phyloP scores from a whole-genome alignment of 2,797 vertebrate genomes.

The Gastrophryne carolinensis region DNA sequence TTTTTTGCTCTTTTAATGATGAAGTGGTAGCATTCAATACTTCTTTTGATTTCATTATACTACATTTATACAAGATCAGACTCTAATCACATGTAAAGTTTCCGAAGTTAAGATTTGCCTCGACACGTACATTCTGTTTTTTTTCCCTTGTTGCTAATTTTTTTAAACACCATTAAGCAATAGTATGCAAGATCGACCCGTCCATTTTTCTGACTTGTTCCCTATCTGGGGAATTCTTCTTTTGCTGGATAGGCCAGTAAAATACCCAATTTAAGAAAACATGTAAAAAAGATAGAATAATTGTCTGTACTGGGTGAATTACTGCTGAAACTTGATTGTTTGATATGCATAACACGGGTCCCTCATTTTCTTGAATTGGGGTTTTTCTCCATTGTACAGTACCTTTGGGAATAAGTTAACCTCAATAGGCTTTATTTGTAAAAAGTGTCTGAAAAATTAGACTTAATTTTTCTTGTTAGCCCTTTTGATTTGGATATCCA shows the following conservation, averaged over 20 bases:
- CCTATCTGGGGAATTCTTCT: conserved; percentile 37
- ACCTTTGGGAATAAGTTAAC: background rate
- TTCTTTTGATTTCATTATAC: conserved; percentile 1
- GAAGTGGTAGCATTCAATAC: background rate
- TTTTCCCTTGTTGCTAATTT: background rate
- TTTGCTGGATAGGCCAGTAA: no score
- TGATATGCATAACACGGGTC: background rate
- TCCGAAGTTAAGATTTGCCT: background rate
- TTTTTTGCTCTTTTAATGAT: background rate
- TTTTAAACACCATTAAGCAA: conserved; percentile 67
- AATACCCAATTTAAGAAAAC: no score
- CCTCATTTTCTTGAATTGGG: no score
- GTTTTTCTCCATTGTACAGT: no score
- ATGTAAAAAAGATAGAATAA: no score
- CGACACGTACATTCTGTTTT: background rate
- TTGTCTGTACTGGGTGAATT: no score
- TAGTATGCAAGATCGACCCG: conserved; percentile 62
- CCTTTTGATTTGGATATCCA: no score
- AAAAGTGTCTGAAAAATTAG: no score
- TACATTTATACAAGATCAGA: conserved; percentile 10
- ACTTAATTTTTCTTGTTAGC: no score
- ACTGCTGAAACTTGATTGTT: background rate
- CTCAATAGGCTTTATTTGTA: background rate
- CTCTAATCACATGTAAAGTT: conserved; percentile 1
- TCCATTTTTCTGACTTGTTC: conserved; percentile 46